Conservation (phyloP, 2,888 invertebrate genomes). For the Brenthis ino region DNA sequence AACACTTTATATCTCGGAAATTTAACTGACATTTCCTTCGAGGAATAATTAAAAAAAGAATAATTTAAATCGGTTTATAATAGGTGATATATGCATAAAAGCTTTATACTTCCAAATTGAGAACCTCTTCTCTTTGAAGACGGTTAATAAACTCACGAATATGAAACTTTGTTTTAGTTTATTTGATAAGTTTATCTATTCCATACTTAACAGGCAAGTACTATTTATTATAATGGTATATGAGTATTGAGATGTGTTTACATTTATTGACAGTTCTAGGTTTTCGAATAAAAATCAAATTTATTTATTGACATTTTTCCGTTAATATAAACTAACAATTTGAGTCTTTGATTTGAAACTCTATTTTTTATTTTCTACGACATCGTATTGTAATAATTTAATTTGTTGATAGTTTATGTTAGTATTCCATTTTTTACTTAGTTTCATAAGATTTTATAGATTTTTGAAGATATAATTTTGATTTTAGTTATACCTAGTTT, state of each 20-base stretch:
- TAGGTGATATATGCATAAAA: too few relatives aligned
- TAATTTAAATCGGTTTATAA: too few relatives aligned
- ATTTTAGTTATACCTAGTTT: constrained; percentile 24
- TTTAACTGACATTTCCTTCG: too few relatives aligned
- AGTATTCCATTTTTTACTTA: constrained; percentile 28
- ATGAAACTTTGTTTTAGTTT: too few relatives aligned
- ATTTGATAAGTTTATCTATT: not conserved
- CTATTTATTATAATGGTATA: constrained; percentile 8
- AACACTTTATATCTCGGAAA: too few relatives aligned
- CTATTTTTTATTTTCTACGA: constrained; percentile 21
- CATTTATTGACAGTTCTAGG: constrained; percentile 19
- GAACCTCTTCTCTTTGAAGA: too few relatives aligned
- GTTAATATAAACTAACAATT: constrained; percentile 4
- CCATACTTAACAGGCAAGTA: constrained; percentile 2
- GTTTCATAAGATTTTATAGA: constrained; percentile 33
- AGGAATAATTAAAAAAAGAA: too few relatives aligned
- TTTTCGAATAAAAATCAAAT: constrained; percentile 22
- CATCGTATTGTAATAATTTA: constrained; percentile 27
- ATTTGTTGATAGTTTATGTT: constrained; percentile 33
- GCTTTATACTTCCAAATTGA: too few relatives aligned
- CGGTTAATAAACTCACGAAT: too few relatives aligned
- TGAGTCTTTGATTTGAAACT: constrained; percentile 13
- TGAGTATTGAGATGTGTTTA: constrained; percentile 15
- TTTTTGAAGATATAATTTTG: constrained; percentile 33
- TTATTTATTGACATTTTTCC: constrained; percentile 19